phyloP scores from a whole-genome alignment of 2,888 invertebrate species.

The Plebejus anna region DNA sequence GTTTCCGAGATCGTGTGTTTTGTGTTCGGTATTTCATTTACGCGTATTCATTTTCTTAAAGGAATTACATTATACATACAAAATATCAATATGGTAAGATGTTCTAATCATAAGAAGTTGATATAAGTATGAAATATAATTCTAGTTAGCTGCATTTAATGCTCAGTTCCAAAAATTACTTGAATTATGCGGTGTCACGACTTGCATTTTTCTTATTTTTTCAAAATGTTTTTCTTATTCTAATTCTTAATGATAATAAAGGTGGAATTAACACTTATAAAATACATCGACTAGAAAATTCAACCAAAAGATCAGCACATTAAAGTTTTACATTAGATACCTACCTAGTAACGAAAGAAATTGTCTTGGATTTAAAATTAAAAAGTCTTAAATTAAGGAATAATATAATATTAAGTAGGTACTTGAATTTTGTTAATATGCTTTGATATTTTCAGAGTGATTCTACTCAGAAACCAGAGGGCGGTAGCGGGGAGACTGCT shows the following conservation, averaged over 20 bases:
- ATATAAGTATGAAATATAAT: not conserved
- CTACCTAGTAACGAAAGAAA: not conserved
- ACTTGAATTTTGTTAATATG: not conserved
- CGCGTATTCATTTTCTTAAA: not conserved
- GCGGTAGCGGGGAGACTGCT: not conserved
- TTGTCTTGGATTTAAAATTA: not conserved
- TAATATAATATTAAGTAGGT: not conserved
- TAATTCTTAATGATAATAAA: not conserved
- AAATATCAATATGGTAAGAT: not conserved
- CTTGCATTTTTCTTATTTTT: not conserved
- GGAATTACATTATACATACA: not conserved
- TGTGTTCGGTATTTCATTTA: slow-evolving; percentile 42
- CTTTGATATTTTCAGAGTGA: not conserved
- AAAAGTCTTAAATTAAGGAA: not conserved
- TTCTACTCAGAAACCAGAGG: not conserved
- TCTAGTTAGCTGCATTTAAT: not conserved
- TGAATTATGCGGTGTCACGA: not conserved
- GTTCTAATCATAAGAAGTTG: not conserved
- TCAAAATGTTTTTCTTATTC: not conserved
- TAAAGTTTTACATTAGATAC: not conserved
- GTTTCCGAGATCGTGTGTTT: slow-evolving; percentile 50
- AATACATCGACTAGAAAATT: slow-evolving; percentile 53
- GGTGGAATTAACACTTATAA: not conserved
- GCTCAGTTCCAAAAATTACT: not conserved
- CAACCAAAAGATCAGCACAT: slow-evolving; percentile 30